Percentiles rank a stretch among this genome's conserved stretches.
Evolutionary conservation across 2,888 invertebrate genomes (phyloP).

Genomic region (Arge pagana): DNA sequence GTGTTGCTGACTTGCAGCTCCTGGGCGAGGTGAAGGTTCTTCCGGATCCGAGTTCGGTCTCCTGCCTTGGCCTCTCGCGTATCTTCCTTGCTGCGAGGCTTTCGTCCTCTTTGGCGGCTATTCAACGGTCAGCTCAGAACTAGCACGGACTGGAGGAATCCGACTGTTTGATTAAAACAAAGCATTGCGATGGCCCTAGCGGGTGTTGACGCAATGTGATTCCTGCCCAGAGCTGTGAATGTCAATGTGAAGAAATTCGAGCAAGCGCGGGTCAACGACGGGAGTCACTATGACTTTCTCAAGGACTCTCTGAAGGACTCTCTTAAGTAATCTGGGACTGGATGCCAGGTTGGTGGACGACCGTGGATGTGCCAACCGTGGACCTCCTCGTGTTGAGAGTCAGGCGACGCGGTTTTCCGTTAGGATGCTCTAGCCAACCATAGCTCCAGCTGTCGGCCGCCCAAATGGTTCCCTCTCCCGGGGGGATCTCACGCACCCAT

Average conservation of each 20-base stretch:
- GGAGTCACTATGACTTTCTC: constrained; percentile 32
- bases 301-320: not conserved
- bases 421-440: no score
- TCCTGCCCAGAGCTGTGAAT: constrained; percentile 56
- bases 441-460: no score
- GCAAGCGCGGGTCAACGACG: constrained; percentile 33
- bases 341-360: no score
- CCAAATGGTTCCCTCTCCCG: no score
- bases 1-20: constrained; percentile 68
- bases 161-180: no score
- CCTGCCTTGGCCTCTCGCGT: constrained; percentile 51
- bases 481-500: no score
- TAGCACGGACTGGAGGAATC: no score
- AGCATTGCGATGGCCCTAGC: no score
- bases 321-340: not conserved
- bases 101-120: constrained; percentile 55
- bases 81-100: constrained; percentile 46
- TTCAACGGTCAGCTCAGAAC: constrained; percentile 64
- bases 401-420: no score
- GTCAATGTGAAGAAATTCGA: constrained; percentile 16
- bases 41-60: constrained; percentile 52
- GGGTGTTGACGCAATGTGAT: constrained; percentile 69
- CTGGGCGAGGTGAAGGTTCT: constrained; percentile 57
- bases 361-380: no score
- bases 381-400: no score